Evolutionary conservation across 2,113 vertebrate species (phyloP), one percentile per base, ranked within the genome.

Genomic region (Genyomyrus donnyi): DNA sequence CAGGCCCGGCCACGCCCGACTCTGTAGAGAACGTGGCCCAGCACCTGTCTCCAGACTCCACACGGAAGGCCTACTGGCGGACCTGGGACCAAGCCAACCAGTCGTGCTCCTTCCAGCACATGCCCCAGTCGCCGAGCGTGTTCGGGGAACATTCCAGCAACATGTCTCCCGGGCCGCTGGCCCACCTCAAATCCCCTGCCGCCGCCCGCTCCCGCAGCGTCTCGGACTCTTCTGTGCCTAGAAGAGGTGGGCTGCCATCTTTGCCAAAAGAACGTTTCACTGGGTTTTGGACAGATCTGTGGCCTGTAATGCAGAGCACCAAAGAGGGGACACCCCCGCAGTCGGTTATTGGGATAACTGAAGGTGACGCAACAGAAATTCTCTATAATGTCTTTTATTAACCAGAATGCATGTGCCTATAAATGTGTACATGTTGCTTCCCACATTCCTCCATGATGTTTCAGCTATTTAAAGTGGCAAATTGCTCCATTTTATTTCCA

Each of bases 1-100:
- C 98, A 0, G 98, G 98, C 58, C 98, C 98, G 11, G 97, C 97
- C 80, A 99, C 98, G 46, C 98, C 98, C 0, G 98, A 99, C 92
- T 99, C 98, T 0, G 95, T 97, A 3, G 98, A 99, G 93, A 98
- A 97, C n/a, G 93, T 97, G 21, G 96, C 95, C 92, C 98, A 99
- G 90, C 98, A 98, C 85, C 95, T 99, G 91, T 99, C 98, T 90
- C 98, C 98, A 0, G 98, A 99, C 92, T 98, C 98, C 1, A 97
- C 96, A 31, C 95, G 98, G 5, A 99, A 99, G 92, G 98, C 98
- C 0, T 98, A 98, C 93, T 99, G 98, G 91, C 97, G 80, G 92
- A 98, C 98, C 0, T 99, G 98, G 80, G 98, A 98, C 80, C 80
- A 84, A 39, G 42, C 80, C 42, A 84, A 84, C 80, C 80, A 84